Evolutionary conservation across 2,113 vertebrate species (phyloP).

Genomic region (Myodes glareolus): DNA sequence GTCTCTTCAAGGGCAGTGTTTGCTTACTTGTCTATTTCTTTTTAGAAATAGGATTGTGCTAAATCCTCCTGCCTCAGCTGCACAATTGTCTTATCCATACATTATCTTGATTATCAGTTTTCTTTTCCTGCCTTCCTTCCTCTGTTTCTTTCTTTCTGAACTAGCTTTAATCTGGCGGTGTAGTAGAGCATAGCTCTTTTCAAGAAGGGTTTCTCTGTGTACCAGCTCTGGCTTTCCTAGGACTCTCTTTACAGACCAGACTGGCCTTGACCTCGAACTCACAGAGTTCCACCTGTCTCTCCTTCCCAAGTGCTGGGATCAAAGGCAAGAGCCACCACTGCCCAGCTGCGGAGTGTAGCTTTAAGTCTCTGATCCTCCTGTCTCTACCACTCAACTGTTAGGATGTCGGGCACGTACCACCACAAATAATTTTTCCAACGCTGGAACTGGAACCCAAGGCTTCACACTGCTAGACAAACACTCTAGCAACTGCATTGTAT

Average conservation of each 20-base stretch:
- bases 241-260: not conserved
- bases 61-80: not conserved
- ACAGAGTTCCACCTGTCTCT: not conserved
- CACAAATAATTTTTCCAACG: not conserved
- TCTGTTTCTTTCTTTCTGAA: not conserved
- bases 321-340: not conserved
- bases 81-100: not conserved
- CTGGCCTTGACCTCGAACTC: not conserved
- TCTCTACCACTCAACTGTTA: not conserved
- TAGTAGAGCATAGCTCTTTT: too few relatives aligned
- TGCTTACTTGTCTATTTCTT: not conserved
- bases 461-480: not conserved
- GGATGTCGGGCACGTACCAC: not conserved
- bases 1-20: too few relatives aligned
- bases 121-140: not conserved
- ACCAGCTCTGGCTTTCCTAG: not conserved
- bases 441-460: not conserved
- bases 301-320: not conserved
- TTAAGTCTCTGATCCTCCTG: not conserved
- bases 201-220: not conserved
- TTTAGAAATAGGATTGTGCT: not conserved
- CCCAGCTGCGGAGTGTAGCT: not conserved
- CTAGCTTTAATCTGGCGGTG: not conserved
- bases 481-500: not conserved
- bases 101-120: not conserved